These are phyloP conservation scores for Semnornis frantzii DNA, from an alignment of 2,113 vertebrate genomes.

Conservation along the genomic window DNA sequence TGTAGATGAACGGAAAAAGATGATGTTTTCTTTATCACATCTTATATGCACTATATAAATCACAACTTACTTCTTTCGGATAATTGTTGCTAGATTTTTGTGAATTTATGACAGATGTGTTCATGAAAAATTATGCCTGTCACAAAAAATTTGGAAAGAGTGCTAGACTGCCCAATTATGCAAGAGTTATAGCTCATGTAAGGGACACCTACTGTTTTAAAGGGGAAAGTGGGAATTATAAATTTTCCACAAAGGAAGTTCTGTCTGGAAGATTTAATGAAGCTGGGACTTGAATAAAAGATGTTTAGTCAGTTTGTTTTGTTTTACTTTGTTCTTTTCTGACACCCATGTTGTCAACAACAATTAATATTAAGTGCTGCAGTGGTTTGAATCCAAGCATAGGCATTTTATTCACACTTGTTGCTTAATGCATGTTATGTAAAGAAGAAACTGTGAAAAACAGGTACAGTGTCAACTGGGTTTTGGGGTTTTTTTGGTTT, in stretches of 20 bases:
- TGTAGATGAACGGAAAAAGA: background rate
- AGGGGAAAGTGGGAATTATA: constrained; percentile 72
- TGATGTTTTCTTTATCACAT: background rate
- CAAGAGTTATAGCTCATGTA: constrained; percentile 72
- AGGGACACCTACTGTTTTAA: constrained; percentile 77
- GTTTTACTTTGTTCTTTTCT: constrained; percentile 48
- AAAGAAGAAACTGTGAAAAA: background rate
- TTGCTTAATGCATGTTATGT: background rate
- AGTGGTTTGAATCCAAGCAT: constrained; percentile 34
- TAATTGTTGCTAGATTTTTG: constrained; percentile 60
- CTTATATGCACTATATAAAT: constrained; percentile 34
- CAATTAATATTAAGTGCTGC: constrained; percentile 74
- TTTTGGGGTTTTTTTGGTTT: no score
- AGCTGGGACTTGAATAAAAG: constrained; percentile 65
- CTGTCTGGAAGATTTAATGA: constrained; percentile 76
- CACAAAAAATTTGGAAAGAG: constrained; percentile 72
- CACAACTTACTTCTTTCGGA: constrained; percentile 32
- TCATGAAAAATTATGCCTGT: constrained; percentile 75
- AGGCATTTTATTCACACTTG: constrained; percentile 48
- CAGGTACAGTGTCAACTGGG: background rate
- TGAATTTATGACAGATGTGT: constrained; percentile 56
- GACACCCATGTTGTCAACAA: constrained; percentile 71
- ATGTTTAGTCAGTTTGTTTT: constrained; percentile 52
- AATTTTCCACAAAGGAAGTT: constrained; percentile 73
- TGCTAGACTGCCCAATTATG: constrained; percentile 77